phyloP scores from a whole-genome alignment of 2,113 vertebrate species.

The Sphaerodactylus townsendi region DNA sequence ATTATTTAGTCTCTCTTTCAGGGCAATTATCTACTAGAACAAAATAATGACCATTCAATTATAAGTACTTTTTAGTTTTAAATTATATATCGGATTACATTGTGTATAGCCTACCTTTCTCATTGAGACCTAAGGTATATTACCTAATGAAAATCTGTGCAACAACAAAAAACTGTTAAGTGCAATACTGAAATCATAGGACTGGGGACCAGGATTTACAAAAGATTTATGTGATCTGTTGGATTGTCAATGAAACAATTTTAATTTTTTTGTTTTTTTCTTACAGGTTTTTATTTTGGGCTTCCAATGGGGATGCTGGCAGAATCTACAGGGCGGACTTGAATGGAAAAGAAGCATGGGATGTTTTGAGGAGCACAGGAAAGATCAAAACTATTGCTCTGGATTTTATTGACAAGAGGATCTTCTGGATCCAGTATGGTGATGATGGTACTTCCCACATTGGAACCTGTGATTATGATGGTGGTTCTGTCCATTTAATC shows the following conservation, averaged over 20 bases:
- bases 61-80: no score
- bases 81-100: no score
- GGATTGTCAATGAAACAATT: not conserved
- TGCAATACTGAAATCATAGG: no score
- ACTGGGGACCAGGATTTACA: not conserved
- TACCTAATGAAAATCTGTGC: not conserved
- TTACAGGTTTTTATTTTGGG: slow-evolving; percentile 88
- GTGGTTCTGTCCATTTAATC: slow-evolving; percentile 72
- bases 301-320: slow-evolving; percentile 75
- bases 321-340: slow-evolving; percentile 78
- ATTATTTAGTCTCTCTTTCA: not conserved
- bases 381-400: slow-evolving; percentile 74
- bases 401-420: slow-evolving; percentile 74
- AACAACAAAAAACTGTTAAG: no score
- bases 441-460: slow-evolving; percentile 57
- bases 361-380: slow-evolving; percentile 72
- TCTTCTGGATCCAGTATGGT: slow-evolving; percentile 86
- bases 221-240: not conserved
- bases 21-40: not conserved
- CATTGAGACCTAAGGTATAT: not conserved
- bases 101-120: not conserved
- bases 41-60: not conserved
- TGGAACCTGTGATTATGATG: slow-evolving; percentile 85
- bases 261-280: slow-evolving; percentile 7
- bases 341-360: slow-evolving; percentile 57